phyloP scores from a whole-genome alignment of 2,113 vertebrate species.

The Perca flavescens region DNA sequence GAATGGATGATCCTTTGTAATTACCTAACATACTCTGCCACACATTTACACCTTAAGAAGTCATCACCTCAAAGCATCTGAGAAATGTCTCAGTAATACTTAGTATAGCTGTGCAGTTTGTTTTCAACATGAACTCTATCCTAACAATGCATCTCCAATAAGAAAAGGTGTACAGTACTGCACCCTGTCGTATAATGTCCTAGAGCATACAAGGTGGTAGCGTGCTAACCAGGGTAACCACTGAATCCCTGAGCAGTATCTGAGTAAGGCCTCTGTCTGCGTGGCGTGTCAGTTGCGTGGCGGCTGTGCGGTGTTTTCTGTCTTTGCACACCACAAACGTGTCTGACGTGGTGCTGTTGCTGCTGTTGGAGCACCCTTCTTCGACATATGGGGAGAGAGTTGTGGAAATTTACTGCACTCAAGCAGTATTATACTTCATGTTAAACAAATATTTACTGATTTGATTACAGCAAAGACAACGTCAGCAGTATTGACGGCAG shows the following conservation, averaged over 20 bases:
- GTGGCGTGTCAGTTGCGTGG: too few species aligned
- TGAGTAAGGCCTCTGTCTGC: background rate
- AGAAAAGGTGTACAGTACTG: background rate
- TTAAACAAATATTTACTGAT: too few species aligned
- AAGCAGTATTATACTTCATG: too few species aligned
- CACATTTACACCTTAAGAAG: background rate
- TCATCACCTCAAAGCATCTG: background rate
- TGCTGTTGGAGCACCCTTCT: too few species aligned
- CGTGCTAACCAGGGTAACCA: background rate
- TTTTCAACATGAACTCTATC: background rate
- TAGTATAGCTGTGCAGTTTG: background rate
- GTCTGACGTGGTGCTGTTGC: too few species aligned
- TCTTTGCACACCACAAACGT: too few species aligned
- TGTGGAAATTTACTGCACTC: too few species aligned
- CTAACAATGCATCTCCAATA: background rate
- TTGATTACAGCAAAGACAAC: too few species aligned
- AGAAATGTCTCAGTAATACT: background rate
- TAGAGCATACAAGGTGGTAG: background rate
- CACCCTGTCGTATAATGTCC: background rate
- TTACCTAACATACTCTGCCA: background rate
- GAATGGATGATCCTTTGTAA: background rate
- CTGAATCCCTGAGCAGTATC: background rate
- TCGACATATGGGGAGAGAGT: too few species aligned
- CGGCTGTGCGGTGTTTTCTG: too few species aligned
- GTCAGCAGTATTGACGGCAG: too few species aligned